Evolutionary conservation across 2,888 invertebrate genomes (phyloP).

Genomic region (Pyrochroa serraticornis): DNA sequence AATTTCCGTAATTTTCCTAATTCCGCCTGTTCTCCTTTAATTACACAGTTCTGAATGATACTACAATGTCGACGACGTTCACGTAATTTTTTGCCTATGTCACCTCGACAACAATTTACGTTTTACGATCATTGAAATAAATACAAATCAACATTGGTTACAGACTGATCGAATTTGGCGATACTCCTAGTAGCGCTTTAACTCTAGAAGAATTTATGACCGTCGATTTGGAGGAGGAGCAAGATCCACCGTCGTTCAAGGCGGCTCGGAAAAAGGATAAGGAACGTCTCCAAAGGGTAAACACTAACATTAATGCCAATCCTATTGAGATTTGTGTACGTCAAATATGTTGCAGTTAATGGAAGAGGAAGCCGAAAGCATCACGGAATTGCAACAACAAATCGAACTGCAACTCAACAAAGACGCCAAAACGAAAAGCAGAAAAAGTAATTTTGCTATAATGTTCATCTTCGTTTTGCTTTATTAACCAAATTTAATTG

Average conservation of each 20-base stretch:
- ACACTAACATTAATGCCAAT: not conserved
- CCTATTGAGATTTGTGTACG: conserved; percentile 11
- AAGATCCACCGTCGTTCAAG: conserved; percentile 95
- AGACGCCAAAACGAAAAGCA: conserved; percentile 58
- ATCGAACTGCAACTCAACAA: conserved; percentile 83
- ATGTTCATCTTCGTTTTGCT: not conserved
- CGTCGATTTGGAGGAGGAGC: conserved; percentile 94
- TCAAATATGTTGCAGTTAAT: conserved; percentile 37
- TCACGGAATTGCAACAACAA: conserved; percentile 81
- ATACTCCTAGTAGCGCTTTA: conserved; percentile 92
- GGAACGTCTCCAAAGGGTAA: conserved; percentile 79
- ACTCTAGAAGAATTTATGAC: conserved; percentile 97
- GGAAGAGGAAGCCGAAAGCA: conserved; percentile 68
- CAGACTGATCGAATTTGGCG: conserved; percentile 91
- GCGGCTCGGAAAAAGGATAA: conserved; percentile 88
- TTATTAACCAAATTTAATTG: not conserved
- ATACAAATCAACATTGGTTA: conserved; percentile 16
- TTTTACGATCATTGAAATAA: not conserved
- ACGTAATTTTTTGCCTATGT: no score
- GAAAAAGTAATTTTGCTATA: conserved; percentile 21
- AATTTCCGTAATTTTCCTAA: no score
- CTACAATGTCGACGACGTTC: not conserved
- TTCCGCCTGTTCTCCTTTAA: not conserved
- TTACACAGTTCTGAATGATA: no score
- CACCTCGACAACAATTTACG: not conserved